Conservation (phyloP, 2,797 vertebrate species). For the Prionace glauca region DNA sequence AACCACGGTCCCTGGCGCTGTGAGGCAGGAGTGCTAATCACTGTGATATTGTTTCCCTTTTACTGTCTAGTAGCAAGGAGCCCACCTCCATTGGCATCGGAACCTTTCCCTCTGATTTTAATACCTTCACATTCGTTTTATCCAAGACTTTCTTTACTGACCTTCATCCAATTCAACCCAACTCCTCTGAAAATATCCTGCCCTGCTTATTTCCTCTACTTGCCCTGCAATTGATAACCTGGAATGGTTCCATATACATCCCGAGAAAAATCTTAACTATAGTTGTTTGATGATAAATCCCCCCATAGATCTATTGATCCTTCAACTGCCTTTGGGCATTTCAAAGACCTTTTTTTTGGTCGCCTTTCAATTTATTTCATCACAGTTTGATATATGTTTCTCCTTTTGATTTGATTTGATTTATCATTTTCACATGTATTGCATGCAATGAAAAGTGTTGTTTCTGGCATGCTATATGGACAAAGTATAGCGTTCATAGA, state of each 20-base stretch:
- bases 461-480: no score
- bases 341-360: background rate
- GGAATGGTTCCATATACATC: background rate
- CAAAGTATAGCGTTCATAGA: no score
- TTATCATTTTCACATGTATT: no score
- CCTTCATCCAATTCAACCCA: background rate
- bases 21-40: no score
- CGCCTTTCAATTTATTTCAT: background rate
- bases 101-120: background rate
- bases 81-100: background rate
- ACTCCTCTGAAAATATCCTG: background rate
- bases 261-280: background rate
- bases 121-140: background rate
- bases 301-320: background rate
- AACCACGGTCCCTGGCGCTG: no score
- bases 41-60: no score
- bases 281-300: background rate
- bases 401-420: background rate
- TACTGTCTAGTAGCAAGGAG: background rate
- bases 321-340: background rate
- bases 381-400: background rate
- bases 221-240: background rate
- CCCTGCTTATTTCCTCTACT: background rate
- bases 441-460: no score
- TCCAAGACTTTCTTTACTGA: background rate